These are phyloP conservation scores for Drosophila histrio DNA, from an alignment of 2,888 invertebrate species.

Conservation along the genomic window DNA sequence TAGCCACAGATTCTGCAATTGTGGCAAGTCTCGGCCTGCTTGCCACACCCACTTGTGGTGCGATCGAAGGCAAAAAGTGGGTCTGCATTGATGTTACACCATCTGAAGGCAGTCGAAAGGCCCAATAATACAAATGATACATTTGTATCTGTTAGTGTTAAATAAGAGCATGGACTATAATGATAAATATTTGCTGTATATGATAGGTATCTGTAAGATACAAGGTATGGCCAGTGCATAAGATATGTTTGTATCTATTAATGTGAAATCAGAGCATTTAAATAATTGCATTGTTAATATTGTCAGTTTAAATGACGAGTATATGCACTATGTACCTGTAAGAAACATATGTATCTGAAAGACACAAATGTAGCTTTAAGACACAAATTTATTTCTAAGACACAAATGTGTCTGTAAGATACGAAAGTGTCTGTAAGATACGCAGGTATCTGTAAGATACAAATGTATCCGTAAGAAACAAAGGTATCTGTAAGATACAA, in stretches of 20 bases:
- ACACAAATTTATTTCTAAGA: too few relatives aligned
- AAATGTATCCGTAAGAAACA: too few relatives aligned
- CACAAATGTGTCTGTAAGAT: too few relatives aligned
- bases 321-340: background rate
- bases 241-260: background rate
- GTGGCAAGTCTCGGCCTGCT: slow-evolving; percentile 37
- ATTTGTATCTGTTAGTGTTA: background rate
- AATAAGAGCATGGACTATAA: background rate
- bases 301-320: background rate
- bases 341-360: background rate
- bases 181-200: too few relatives aligned
- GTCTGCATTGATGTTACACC: slow-evolving; percentile 30
- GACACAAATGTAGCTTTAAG: background rate
- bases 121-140: background rate
- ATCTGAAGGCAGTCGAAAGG: background rate
- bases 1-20: slow-evolving; percentile 19
- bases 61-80: slow-evolving; percentile 12
- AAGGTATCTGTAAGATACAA: background rate
- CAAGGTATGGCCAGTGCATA: too few relatives aligned
- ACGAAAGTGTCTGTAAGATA: too few relatives aligned
- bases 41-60: slow-evolving; percentile 66
- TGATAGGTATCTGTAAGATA: too few relatives aligned
- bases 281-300: background rate
- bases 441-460: background rate
- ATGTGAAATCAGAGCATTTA: background rate